Base-by-base conservation (phyloP, 2,113 vertebrate species). In the Xiphias gladius region DNA sequence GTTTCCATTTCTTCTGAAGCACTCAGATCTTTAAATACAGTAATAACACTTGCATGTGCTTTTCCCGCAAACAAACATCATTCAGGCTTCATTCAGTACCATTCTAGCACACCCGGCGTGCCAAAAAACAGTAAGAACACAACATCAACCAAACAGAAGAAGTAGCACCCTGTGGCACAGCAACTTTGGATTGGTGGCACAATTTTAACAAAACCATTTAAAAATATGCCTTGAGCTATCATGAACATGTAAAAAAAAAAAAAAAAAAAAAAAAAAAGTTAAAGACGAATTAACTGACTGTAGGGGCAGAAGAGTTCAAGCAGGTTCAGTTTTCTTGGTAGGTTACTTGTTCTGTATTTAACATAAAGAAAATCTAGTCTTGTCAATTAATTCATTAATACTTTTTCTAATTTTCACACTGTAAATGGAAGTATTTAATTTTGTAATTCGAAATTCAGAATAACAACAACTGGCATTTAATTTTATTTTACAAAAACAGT, bases 31-130 rank as follows among this genome's bases (percentile, higher is more conserved):
- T 69, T 37, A 24, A 79, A 78, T 80, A 86, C 72, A 79, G 46
- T 73, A 39, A 26, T 26, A 24, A 55, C 57, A 71, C 41, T 37
- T 65, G 39, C 65, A 82, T 75, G 73, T 69, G 85, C 82, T 69
- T 78, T 79, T 78, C 76, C 80, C 78, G 75, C 75, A 68, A 62
- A 76, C 43, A 86, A 55, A 80, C 81, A 35, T 35, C 32, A 35
- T 35, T 35, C 32, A 72, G 43, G 37, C 64, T 20, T 50, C 67
- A 65, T 77, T 82, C 76, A 50, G 59, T 26, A 43, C 30, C 48
- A 66, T 32, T 88, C 26, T 2, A 83, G 82, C 88, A 91, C 89
- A 92, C 54, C 90, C 91, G 85, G 87, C 37, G 73, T 76, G 88
- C 85, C 78, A 26, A 61, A 79, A 35, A 77, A 79, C 24, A 71